Conservation (phyloP, 1,140 invertebrate genomes). For the Hylyphantes graminicola region DNA sequence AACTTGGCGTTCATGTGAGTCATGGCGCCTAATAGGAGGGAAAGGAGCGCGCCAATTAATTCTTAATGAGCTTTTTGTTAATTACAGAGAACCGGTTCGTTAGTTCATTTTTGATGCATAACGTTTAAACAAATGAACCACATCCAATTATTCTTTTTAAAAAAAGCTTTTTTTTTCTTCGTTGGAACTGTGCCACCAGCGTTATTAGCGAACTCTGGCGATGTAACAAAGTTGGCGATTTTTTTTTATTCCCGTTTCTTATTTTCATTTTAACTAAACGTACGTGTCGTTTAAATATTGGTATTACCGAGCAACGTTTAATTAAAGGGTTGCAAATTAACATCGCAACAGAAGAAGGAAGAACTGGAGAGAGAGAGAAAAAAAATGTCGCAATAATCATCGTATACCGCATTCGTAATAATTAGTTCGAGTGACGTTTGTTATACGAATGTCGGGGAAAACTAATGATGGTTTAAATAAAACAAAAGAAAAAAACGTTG, state of each 20-base stretch:
- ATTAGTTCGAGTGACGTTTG: constrained; percentile 29
- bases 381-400: constrained; percentile 15
- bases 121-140: constrained; percentile 59
- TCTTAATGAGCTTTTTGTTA: constrained; percentile 60
- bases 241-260: constrained; percentile 11
- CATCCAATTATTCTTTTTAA: constrained; percentile 57
- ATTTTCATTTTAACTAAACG: constrained; percentile 26
- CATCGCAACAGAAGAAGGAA: not conserved
- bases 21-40: constrained; percentile 46
- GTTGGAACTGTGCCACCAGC: constrained; percentile 47
- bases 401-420: constrained; percentile 10
- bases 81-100: constrained; percentile 56
- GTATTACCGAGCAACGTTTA: constrained; percentile 46
- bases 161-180: constrained; percentile 19
- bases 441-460: constrained; percentile 1
- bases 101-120: constrained; percentile 54
- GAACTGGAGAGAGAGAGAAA: not conserved
- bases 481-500: constrained; percentile 22
- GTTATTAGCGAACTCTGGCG: constrained; percentile 39
- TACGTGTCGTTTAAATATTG: constrained; percentile 49
- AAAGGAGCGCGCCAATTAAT: constrained; percentile 53
- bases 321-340: constrained; percentile 56
- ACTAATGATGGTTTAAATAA: not conserved
- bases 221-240: constrained; percentile 31
- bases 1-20: constrained; percentile 52